Evolutionary conservation across 2,113 vertebrate species (phyloP).

Genomic region (Epinephelus lanceolatus): DNA sequence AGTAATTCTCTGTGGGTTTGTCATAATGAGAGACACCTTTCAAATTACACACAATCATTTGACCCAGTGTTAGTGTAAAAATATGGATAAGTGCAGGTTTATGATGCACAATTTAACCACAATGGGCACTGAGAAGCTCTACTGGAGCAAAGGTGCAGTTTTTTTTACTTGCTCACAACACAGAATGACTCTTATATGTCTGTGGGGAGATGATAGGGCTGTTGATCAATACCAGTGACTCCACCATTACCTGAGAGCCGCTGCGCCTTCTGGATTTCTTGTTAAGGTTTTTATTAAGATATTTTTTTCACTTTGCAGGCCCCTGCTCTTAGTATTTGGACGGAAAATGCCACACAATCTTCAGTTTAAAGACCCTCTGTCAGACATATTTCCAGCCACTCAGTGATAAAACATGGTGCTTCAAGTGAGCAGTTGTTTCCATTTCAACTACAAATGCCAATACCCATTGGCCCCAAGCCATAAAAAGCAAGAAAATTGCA

Average conservation of each 20-base stretch:
- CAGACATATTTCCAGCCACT: not conserved
- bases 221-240: slow-evolving; percentile 28
- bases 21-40: too few relatives aligned
- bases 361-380: not conserved
- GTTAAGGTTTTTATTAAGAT: slow-evolving; percentile 13
- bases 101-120: not conserved
- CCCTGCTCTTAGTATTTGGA: not conserved
- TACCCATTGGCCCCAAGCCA: not conserved
- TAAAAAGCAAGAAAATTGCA: not conserved
- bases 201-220: slow-evolving; percentile 8
- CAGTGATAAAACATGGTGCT: not conserved
- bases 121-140: not conserved
- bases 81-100: too few relatives aligned
- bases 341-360: not conserved
- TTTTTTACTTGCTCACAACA: not conserved
- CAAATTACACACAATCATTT: too few relatives aligned
- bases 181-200: not conserved
- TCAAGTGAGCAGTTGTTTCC: not conserved
- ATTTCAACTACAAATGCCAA: not conserved
- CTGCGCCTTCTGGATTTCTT: slow-evolving; percentile 6
- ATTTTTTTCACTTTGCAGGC: not conserved
- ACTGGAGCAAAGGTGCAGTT: not conserved
- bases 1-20: too few relatives aligned
- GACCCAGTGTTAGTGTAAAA: too few relatives aligned
- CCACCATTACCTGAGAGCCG: slow-evolving; percentile 10